phyloP scores from a whole-genome alignment of 2,888 invertebrate genomes.

The Dyspetes luteomarginatus region DNA sequence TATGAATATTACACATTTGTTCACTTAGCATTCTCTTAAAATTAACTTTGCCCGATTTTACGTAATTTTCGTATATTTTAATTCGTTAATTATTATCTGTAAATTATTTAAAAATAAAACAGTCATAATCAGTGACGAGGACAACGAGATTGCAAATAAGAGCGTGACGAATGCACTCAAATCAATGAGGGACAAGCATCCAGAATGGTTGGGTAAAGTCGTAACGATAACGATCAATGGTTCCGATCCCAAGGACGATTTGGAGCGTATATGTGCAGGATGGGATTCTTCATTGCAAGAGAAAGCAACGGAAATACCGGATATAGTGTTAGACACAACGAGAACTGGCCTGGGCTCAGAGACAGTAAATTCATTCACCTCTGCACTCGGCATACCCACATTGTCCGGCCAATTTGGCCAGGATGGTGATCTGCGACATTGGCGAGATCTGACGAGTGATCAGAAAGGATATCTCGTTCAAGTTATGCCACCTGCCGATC shows the following conservation, averaged over 20 bases:
- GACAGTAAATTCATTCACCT: constrained; percentile 92
- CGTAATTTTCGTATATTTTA: no score
- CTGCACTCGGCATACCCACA: constrained; percentile 92
- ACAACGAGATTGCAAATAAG: constrained; percentile 76
- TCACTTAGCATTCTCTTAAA: no score
- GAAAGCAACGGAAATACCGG: constrained; percentile 88
- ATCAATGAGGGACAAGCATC: constrained; percentile 71
- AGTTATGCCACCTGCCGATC: constrained; percentile 93
- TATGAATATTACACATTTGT: no score
- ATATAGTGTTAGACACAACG: constrained; percentile 92
- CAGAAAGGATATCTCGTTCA: constrained; percentile 92
- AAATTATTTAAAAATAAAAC: no score
- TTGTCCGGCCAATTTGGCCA: constrained; percentile 94
- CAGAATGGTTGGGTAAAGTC: constrained; percentile 74
- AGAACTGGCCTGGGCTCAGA: constrained; percentile 92
- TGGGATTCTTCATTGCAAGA: constrained; percentile 81
- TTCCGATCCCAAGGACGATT: constrained; percentile 71
- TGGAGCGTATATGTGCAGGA: constrained; percentile 74
- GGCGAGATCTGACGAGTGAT: constrained; percentile 89
- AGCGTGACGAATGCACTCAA: constrained; percentile 77
- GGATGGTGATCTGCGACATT: constrained; percentile 91
- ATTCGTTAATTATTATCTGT: no score
- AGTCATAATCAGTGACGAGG: constrained; percentile 79
- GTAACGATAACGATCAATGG: constrained; percentile 74
- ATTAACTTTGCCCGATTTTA: no score